Evolutionary conservation across 2,888 invertebrate species (phyloP).

Genomic region (Portevinia maculata): DNA sequence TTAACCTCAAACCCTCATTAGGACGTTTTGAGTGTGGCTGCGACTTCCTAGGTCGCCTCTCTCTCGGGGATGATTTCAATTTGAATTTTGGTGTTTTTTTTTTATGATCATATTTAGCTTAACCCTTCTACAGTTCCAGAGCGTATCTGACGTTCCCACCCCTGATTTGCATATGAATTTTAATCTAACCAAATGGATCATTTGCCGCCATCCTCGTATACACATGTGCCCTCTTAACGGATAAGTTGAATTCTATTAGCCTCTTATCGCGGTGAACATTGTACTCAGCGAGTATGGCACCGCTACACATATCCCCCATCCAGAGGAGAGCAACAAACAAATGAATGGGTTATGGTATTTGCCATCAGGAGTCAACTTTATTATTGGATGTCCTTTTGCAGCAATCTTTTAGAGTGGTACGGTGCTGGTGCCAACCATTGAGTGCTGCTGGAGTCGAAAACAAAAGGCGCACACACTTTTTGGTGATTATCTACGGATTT

Average conservation of each 20-base stretch:
- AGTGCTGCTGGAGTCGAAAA: constrained; percentile 22
- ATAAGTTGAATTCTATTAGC: constrained; percentile 75
- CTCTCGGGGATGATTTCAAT: constrained; percentile 58
- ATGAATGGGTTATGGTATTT: constrained; percentile 73
- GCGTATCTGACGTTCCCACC: constrained; percentile 29
- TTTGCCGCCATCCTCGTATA: constrained; percentile 61
- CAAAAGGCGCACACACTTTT: constrained; percentile 73
- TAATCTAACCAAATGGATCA: constrained; percentile 74
- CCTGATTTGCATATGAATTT: constrained; percentile 76
- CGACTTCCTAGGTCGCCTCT: constrained; percentile 44
- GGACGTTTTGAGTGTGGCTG: constrained; percentile 40
- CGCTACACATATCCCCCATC: background rate
- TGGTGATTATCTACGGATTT: constrained; percentile 73
- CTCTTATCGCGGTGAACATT: constrained; percentile 73
- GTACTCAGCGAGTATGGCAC: constrained; percentile 54
- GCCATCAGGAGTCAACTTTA: constrained; percentile 73
- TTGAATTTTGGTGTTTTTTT: constrained; percentile 43
- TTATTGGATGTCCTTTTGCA: constrained; percentile 73
- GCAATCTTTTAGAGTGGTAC: constrained; percentile 49
- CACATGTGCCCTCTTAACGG: constrained; percentile 71
- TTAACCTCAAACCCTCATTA: constrained; percentile 77
- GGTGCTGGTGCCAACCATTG: constrained; percentile 10
- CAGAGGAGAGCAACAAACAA: constrained; percentile 30
- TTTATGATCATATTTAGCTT: constrained; percentile 9
- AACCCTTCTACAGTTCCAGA: constrained; percentile 40